These are phyloP conservation scores for Octodonta nipae DNA, from an alignment of 2,888 invertebrate species.

Conservation along the genomic window DNA sequence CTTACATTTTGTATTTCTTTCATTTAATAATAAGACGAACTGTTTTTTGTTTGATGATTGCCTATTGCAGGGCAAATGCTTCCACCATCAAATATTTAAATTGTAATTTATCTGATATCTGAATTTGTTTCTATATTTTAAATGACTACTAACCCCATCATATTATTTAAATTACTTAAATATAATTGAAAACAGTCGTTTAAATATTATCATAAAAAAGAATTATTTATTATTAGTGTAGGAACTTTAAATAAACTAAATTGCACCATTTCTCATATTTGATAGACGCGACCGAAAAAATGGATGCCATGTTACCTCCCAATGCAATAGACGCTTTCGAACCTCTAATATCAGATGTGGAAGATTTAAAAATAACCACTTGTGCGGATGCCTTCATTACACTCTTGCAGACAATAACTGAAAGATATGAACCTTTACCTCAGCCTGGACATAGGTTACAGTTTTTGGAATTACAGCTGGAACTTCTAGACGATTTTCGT, in stretches of 20 bases:
- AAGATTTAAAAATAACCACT: slow-evolving; percentile 67
- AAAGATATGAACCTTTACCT: slow-evolving; percentile 68
- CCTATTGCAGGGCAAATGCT: too few relatives aligned
- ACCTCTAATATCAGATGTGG: slow-evolving; percentile 44
- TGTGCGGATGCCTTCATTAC: slow-evolving; percentile 82
- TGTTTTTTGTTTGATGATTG: too few relatives aligned
- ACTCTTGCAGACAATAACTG: slow-evolving; percentile 72
- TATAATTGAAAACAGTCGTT: too few relatives aligned
- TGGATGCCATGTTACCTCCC: slow-evolving; percentile 68
- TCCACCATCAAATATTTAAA: too few relatives aligned
- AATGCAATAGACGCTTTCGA: slow-evolving; percentile 54
- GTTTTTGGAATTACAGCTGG: slow-evolving; percentile 79
- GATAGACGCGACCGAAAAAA: slow-evolving; percentile 75
- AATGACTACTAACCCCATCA: too few relatives aligned
- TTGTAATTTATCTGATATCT: too few relatives aligned
- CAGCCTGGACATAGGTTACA: slow-evolving; percentile 76
- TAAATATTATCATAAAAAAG: too few relatives aligned
- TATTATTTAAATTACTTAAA: too few relatives aligned
- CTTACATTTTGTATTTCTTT: too few relatives aligned
- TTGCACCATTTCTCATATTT: slow-evolving; percentile 7
- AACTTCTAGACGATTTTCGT: slow-evolving; percentile 73
- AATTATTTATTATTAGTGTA: too few relatives aligned
- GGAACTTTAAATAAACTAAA: too few relatives aligned
- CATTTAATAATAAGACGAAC: too few relatives aligned
- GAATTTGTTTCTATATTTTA: not conserved